Conservation (phyloP, 2,888 invertebrate species). For the Drosophila colorata region DNA sequence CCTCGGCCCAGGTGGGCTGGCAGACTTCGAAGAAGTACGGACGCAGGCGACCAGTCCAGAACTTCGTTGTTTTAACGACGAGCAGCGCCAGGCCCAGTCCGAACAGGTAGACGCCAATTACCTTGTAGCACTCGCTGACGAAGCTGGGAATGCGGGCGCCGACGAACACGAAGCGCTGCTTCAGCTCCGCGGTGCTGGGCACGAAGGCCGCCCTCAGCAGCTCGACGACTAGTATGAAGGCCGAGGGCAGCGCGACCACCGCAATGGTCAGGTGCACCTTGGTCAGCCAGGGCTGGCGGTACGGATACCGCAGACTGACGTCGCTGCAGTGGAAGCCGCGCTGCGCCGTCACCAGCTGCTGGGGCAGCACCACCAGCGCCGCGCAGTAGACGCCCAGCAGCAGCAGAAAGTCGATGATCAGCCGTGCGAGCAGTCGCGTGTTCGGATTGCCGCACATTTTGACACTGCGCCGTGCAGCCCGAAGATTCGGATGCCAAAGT, state of each 20-base stretch:
- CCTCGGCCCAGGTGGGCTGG: constrained; percentile 68
- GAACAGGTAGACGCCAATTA: constrained; percentile 77
- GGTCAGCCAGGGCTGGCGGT: constrained; percentile 65
- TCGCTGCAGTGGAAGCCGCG: constrained; percentile 98
- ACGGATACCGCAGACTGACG: constrained; percentile 94
- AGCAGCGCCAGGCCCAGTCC: constrained; percentile 73
- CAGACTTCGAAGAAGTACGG: constrained; percentile 80
- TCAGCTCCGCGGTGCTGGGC: constrained; percentile 44
- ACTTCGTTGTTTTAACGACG: constrained; percentile 53
- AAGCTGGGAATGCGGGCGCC: constrained; percentile 77
- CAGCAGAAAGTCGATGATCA: constrained; percentile 76
- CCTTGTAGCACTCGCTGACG: constrained; percentile 79
- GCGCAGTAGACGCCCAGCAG: constrained; percentile 66
- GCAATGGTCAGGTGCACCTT: constrained; percentile 75
- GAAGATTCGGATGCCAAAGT: constrained; percentile 16
- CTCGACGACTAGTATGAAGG: constrained; percentile 72
- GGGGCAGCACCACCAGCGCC: constrained; percentile 75
- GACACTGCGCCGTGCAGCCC: constrained; percentile 41
- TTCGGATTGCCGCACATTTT: constrained; percentile 80
- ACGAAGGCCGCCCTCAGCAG: constrained; percentile 77
- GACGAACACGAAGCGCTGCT: constrained; percentile 73
- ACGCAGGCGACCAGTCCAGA: constrained; percentile 69
- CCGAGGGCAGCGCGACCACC: constrained; percentile 74
- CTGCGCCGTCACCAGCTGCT: constrained; percentile 57
- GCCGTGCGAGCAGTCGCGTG: constrained; percentile 76